Base-by-base conservation (phyloP, 2,797 vertebrate genomes). In the Gallinago solitaria region DNA sequence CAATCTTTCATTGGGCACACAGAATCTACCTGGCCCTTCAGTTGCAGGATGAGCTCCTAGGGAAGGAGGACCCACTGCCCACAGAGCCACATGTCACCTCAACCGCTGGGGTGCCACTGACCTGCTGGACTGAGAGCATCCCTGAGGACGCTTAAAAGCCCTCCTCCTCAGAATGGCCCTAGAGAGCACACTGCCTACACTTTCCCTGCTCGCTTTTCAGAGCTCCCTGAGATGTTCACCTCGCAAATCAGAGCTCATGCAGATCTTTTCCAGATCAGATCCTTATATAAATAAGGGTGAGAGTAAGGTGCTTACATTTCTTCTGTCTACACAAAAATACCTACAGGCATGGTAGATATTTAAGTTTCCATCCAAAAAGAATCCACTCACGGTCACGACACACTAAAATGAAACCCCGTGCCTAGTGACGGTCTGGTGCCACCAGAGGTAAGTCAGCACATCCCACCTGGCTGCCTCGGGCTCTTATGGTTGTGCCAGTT, bases 21-120 rank as follows among this genome's bases (percentile, higher is more conserved):
- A 39, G 47, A 73, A 79, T 43, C 1, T 0, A 56, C 41, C 7
- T 0, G 3, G 43, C n/a, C 85, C 67, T 48, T 69, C 47, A 57
- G 27, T 10, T 1, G 1, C 21, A 56, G 73, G 59, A 43, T 2
- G 5, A 1, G 9, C 11, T 71, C 50, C 30, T 0, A 68, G 16
- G 41, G n/a, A 92, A 88, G 1, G 3, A 68, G 15, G 56, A 28
- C 37, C 16, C 37, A 25, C 47, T 23, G 39, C 48, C 53, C 57
- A 77, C 11, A 20, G 33, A 87, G 47, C 54, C 47, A 41, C 18
- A 9, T 4, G 50, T 30, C 32, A 59, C 47, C 37, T 60, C 53
- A 28, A 64, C 68, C 32, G 12, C 63, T 67, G 30, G 2, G 2
- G 43, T 81, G 47, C 20, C 16, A 43, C 30, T 81, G 37, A 59